Conservation (phyloP, 37 sponge, comb jelly and placozoan genomes). For the Beroe forskalii region DNA sequence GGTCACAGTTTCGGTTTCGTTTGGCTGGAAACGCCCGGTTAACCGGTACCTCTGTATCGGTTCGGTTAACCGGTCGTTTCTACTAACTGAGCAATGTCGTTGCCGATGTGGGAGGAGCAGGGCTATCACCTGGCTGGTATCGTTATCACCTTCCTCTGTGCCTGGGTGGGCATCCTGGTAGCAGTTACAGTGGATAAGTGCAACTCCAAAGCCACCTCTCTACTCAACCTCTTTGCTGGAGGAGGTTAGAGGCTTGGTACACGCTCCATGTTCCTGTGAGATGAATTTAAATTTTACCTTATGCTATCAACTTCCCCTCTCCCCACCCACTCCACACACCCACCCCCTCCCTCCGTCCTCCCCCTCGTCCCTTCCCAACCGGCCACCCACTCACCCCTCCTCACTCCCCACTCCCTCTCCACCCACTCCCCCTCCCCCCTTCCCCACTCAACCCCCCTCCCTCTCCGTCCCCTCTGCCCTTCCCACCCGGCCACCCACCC, state of each 20-base stretch:
- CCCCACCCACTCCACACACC: neutral
- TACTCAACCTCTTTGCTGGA: constrained; percentile 21
- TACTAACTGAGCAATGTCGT: neutral
- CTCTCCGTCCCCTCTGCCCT: neutral
- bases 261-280: too few relatives aligned
- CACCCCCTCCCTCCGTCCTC: too few relatives aligned
- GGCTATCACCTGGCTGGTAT: constrained; percentile 46
- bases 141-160: constrained; percentile 32
- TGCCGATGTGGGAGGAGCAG: constrained; percentile 27
- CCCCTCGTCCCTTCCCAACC: too few relatives aligned
- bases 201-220: constrained; percentile 12
- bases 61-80: too few relatives aligned
- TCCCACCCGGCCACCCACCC: neutral
- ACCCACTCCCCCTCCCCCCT: too few relatives aligned
- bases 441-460: neutral
- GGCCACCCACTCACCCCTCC: too few relatives aligned
- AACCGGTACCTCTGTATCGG: too few relatives aligned
- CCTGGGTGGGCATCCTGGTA: constrained; percentile 40
- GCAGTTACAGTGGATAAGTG: constrained; percentile 44
- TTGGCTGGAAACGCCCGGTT: too few relatives aligned
- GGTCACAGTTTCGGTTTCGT: too few relatives aligned
- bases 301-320: neutral
- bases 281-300: too few relatives aligned
- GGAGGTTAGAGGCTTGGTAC: constrained; percentile 28
- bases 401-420: too few relatives aligned